phyloP scores from a whole-genome alignment of 30 jellyfish, hydroid and myxozoan species.

The Rhopilema esculentum region DNA sequence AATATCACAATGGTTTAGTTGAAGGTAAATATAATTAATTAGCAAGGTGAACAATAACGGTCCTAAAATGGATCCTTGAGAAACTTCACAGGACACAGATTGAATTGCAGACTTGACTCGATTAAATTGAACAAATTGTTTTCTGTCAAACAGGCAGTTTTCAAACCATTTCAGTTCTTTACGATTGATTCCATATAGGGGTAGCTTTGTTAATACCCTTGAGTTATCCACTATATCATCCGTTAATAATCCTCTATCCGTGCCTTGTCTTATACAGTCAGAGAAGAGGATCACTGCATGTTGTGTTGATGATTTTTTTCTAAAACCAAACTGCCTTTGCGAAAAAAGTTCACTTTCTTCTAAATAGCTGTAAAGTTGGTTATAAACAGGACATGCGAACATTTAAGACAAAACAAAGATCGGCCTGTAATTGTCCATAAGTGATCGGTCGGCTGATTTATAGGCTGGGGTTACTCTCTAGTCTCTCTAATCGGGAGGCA shows the following conservation, averaged over 20 bases:
- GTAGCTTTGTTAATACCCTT: slow-evolving; percentile 17
- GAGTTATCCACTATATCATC: slow-evolving; percentile 33
- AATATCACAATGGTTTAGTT: slow-evolving; percentile 26
- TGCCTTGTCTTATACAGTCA: slow-evolving; percentile 18
- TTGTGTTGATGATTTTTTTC: slow-evolving; percentile 24
- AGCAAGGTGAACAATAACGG: slow-evolving; percentile 26
- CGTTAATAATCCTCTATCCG: slow-evolving; percentile 16
- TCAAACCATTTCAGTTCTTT: slow-evolving; percentile 34
- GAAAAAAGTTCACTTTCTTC: slow-evolving; percentile 12
- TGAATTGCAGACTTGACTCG: slow-evolving; percentile 17
- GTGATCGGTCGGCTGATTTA: too few relatives aligned
- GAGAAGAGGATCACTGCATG: slow-evolving; percentile 44
- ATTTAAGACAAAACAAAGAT: too few relatives aligned
- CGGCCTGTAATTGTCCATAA: too few relatives aligned
- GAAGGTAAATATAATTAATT: slow-evolving; percentile 39
- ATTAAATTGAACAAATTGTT: slow-evolving; percentile 17
- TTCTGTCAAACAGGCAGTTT: slow-evolving; percentile 27
- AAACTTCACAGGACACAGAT: slow-evolving; percentile 40
- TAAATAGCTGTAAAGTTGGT: too few relatives aligned
- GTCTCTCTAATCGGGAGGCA: too few relatives aligned
- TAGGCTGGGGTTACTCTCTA: too few relatives aligned
- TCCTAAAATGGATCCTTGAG: slow-evolving; percentile 57
- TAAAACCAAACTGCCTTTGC: slow-evolving; percentile 35
- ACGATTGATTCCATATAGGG: slow-evolving; percentile 21
- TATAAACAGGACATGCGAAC: too few relatives aligned